Evolutionary conservation across 2,888 invertebrate genomes (phyloP).

Genomic region (Oasisia sp.): DNA sequence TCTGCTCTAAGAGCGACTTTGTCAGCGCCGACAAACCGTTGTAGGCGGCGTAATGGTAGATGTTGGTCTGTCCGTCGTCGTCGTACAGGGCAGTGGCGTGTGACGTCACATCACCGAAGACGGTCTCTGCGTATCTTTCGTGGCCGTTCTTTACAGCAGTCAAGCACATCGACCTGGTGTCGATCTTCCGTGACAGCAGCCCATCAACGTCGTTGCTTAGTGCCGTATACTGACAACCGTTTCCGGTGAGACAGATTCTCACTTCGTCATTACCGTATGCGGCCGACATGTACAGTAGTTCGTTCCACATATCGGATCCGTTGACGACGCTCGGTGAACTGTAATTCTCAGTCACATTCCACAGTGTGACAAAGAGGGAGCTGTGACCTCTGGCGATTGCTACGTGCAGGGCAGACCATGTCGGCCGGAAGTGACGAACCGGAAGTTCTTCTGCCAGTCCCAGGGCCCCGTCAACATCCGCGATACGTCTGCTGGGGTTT

Average conservation of each 20-base stretch:
- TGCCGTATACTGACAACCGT: background rate
- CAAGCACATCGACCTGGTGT: background rate
- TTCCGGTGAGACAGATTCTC: background rate
- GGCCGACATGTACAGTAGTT: constrained; percentile 6
- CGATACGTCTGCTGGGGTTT: background rate
- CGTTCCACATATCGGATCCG: background rate
- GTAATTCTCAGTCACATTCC: background rate
- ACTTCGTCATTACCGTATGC: constrained; percentile 6
- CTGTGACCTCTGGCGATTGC: constrained; percentile 13
- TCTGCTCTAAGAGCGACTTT: background rate
- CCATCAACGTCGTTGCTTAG: background rate
- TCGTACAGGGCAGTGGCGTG: background rate
- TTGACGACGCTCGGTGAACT: background rate
- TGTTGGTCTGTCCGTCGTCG: background rate
- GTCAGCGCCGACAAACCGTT: background rate
- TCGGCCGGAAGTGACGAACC: background rate
- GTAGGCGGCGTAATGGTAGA: background rate
- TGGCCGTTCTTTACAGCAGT: background rate
- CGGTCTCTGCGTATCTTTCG: background rate
- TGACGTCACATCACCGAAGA: background rate
- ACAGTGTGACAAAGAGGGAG: background rate
- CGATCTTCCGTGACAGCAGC: background rate
- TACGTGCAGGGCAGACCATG: background rate
- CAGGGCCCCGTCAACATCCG: background rate
- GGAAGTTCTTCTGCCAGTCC: background rate